Evolutionary conservation across 2,113 vertebrate species (phyloP).

Genomic region (Hemiprocne comata): DNA sequence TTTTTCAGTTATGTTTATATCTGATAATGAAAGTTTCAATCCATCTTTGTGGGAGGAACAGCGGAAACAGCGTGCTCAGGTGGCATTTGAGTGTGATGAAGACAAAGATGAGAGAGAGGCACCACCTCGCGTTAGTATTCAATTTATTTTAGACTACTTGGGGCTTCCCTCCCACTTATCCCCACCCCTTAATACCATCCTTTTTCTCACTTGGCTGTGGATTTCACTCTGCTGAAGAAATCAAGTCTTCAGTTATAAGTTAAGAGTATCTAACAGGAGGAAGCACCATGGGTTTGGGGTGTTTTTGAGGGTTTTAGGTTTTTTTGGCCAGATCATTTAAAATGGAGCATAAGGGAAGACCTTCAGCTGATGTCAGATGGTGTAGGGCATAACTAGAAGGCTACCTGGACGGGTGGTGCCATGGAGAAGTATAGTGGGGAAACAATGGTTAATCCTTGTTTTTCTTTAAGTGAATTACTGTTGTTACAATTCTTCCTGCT

Average conservation of each 20-base stretch:
- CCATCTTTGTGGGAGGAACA: constrained; percentile 97
- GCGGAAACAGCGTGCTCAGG: constrained; percentile 94
- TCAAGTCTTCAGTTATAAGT: neutral
- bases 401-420: neutral
- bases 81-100: constrained; percentile 98
- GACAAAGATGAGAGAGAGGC: constrained; percentile 96
- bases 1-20: constrained; percentile 89
- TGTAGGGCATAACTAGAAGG: neutral
- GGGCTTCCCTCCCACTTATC: neutral
- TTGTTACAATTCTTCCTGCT: neutral
- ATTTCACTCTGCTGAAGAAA: neutral
- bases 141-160: neutral
- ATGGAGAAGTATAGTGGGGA: neutral
- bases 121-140: constrained; percentile 77
- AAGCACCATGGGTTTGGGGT: rapidly evolving
- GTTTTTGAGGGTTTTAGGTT: too few relatives aligned
- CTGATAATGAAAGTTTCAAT: constrained; percentile 98
- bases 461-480: neutral
- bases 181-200: neutral
- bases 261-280: neutral
- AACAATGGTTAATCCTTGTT: neutral
- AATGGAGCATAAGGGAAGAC: neutral
- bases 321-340: neutral
- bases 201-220: neutral
- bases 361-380: neutral